Evolutionary conservation across 2,113 vertebrate genomes (phyloP).

Genomic region (Colius striatus): DNA sequence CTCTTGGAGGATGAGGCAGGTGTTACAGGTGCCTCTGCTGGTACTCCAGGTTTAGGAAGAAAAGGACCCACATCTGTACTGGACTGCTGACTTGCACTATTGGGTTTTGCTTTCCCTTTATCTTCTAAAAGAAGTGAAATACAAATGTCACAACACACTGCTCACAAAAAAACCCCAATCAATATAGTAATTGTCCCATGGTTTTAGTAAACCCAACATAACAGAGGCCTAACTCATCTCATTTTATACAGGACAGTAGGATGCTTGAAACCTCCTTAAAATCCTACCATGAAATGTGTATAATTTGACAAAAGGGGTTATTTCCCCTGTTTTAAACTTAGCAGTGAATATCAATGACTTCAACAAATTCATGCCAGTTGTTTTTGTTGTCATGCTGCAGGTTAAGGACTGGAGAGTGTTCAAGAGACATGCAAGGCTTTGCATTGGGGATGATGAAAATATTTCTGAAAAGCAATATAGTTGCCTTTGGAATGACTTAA

Average conservation of each 20-base stretch:
- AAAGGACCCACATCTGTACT: slow-evolving; percentile 62
- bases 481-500: background rate
- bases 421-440: background rate
- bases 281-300: background rate
- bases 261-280: background rate
- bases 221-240: background rate
- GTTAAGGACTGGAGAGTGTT: background rate
- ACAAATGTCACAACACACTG: background rate
- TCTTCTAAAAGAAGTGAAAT: slow-evolving; percentile 72
- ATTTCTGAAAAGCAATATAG: background rate
- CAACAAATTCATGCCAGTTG: background rate
- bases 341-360: background rate
- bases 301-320: background rate
- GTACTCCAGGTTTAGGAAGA: slow-evolving; percentile 68
- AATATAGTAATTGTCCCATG: background rate
- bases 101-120: slow-evolving; percentile 73
- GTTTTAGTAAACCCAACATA: background rate
- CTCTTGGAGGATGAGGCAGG: slow-evolving; percentile 71
- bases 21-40: slow-evolving; percentile 31
- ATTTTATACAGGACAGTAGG: background rate
- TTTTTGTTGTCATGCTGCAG: background rate
- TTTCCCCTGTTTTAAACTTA: background rate
- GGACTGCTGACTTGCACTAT: slow-evolving; percentile 44
- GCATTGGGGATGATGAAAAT: background rate
- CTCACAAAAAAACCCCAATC: background rate